phyloP scores from a whole-genome alignment of 2,888 invertebrate species.

The Agrochola circellaris region DNA sequence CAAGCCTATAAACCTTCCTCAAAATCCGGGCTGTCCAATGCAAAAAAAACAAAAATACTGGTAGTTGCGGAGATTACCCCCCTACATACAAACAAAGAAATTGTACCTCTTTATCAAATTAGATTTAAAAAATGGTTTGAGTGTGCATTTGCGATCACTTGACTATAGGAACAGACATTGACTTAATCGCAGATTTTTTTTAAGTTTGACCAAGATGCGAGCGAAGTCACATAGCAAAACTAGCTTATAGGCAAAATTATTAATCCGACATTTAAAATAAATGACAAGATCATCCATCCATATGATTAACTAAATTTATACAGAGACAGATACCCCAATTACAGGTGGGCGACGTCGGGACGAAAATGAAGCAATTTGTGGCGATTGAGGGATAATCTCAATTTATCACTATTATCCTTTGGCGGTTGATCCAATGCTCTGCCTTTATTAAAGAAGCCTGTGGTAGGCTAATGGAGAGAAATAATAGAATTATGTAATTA shows the following conservation, averaged over 20 bases:
- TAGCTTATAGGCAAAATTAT: conserved; percentile 24
- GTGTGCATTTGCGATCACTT: too few species aligned
- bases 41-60: too few species aligned
- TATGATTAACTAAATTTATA: conserved; percentile 56
- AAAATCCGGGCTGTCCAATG: too few species aligned
- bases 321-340: conserved; percentile 72
- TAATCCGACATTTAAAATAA: conserved; percentile 51
- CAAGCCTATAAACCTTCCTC: too few species aligned
- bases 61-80: too few species aligned
- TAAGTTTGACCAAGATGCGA: not conserved
- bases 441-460: conserved; percentile 42
- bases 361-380: conserved; percentile 85
- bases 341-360: conserved; percentile 71
- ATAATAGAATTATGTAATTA: conserved; percentile 52
- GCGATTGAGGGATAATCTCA: conserved; percentile 81
- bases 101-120: too few species aligned
- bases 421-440: conserved; percentile 57
- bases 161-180: not conserved
- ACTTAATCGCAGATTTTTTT: not conserved
- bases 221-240: not conserved
- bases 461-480: conserved; percentile 50
- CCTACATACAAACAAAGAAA: too few species aligned
- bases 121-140: too few species aligned
- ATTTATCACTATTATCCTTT: conserved; percentile 76
- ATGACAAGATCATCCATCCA: conserved; percentile 56